Evolutionary conservation across 2,113 vertebrate genomes (phyloP).

Genomic region (Thalassoma bifasciatum): DNA sequence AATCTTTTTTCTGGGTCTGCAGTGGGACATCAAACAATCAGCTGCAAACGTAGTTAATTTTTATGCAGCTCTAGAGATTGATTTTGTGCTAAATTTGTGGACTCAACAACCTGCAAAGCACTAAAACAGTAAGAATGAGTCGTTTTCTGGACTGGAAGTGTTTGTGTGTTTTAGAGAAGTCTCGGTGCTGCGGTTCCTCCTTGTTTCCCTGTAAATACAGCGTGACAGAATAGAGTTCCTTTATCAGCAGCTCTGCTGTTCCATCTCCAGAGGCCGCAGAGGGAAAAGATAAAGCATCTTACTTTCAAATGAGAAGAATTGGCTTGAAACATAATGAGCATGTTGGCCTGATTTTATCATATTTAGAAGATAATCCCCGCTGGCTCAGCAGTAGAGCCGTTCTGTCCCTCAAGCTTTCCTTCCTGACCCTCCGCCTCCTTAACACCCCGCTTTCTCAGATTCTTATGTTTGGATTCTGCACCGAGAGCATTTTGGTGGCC

Average conservation of each 20-base stretch:
- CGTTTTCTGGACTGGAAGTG: not conserved
- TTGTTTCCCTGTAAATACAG: not conserved
- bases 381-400: conserved; percentile 32
- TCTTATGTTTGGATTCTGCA: conserved; percentile 54
- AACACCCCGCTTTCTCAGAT: conserved; percentile 35
- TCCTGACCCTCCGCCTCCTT: conserved; percentile 21
- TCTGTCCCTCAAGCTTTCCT: conserved; percentile 24
- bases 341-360: conserved; percentile 38
- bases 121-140: too few species aligned
- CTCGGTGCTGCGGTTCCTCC: too few species aligned
- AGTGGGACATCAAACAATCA: too few species aligned
- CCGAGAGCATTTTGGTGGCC: conserved; percentile 47
- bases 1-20: too few species aligned
- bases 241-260: not conserved
- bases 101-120: too few species aligned
- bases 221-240: not conserved
- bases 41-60: too few species aligned
- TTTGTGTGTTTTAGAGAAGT: not conserved
- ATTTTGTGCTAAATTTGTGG: too few species aligned
- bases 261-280: conserved; percentile 18
- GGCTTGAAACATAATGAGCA: conserved; percentile 24
- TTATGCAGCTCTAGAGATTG: too few species aligned
- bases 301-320: conserved; percentile 44
- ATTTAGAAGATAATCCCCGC: conserved; percentile 43
- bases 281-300: conserved; percentile 23